Percentiles rank a stretch among this genome's conserved stretches.
Evolutionary conservation across 1,140 invertebrate genomes (phyloP).

Genomic region (Drosophila obscura): DNA sequence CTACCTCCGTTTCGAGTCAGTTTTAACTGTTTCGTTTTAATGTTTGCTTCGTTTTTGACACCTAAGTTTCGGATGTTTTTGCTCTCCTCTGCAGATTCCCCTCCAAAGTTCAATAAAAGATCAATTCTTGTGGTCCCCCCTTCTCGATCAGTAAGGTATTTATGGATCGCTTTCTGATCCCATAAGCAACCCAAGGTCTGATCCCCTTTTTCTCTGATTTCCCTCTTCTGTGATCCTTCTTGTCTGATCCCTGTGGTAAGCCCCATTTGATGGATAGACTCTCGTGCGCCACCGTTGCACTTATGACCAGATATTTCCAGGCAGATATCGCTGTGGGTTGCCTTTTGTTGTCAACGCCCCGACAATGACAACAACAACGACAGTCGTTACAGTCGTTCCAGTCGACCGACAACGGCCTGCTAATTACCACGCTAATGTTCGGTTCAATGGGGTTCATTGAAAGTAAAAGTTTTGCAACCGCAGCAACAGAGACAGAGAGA

Average conservation of each 20-base stretch:
- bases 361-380: conserved; percentile 23
- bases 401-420: conserved; percentile 72
- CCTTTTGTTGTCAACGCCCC: conserved; percentile 17
- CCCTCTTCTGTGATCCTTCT: neutral
- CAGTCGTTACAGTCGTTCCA: conserved; percentile 36
- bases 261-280: conserved; percentile 47
- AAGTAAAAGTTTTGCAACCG: conserved; percentile 71
- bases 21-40: too few species aligned
- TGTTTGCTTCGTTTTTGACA: too few species aligned
- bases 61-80: too few species aligned
- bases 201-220: too few species aligned
- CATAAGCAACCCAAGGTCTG: too few species aligned
- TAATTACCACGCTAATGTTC: conserved; percentile 75
- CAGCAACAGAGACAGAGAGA: conserved; percentile 1
- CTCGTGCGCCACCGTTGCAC: conserved; percentile 37
- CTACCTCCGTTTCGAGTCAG: too few species aligned
- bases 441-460: conserved; percentile 81
- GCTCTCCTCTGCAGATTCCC: too few species aligned
- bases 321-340: conserved; percentile 41
- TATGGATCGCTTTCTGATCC: too few species aligned
- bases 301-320: conserved; percentile 35
- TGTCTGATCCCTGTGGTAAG: conserved; percentile 22
- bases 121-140: too few species aligned
- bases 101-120: too few species aligned
- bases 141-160: too few species aligned